Base-by-base conservation (phyloP, 1,140 invertebrate genomes). In the Agrypnia vestita region DNA sequence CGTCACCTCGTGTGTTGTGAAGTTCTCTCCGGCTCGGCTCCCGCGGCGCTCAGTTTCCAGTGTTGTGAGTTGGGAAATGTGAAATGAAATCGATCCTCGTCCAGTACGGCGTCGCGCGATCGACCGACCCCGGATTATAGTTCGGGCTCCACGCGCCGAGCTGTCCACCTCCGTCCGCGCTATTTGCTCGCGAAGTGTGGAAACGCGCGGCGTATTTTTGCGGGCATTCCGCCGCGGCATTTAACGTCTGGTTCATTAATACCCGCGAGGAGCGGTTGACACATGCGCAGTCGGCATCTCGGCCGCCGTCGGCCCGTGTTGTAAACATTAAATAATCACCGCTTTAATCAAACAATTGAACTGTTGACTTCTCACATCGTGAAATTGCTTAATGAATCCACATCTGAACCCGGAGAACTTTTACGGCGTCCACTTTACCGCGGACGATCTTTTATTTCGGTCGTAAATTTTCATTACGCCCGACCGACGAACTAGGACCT, bases 321-420 rank as follows among this genome's bases (percentile, higher is more conserved):
- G 74, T 61, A 61, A 76, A 62, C 74, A 72, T 78, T 78, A 64
- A 77, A 67, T 77, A 77, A 77, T 77, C 75, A 56, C 76, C 76
- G 62, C 62, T 71, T 71, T 64, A 78, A 78, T 78, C 76, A 72
- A 78, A 72, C 76, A 78, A 78, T 78, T 78, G 75, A 77, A 77
- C 75, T 67, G 75, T 64, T 77, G 76, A 78, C 76, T 78, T 78
- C 76, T 78, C 76, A 59, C 76, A 46, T 72, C 61, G 56, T 77
- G 25, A 64, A 77, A 77, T 77, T 64, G 75, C 75, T 77, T 77
- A 77, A 77, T 77, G 75, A 77, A 77, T 62, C 75, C 47, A 77
- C 75, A 67, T 64, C 11, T 77, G 59, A 74, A 74, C 71, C 35
- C 71, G 13, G 71, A 74, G 71, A 19, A 74, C 51, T 74, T 61